phyloP scores from a whole-genome alignment of 2,888 invertebrate species.

The Sussaba pulchella region DNA sequence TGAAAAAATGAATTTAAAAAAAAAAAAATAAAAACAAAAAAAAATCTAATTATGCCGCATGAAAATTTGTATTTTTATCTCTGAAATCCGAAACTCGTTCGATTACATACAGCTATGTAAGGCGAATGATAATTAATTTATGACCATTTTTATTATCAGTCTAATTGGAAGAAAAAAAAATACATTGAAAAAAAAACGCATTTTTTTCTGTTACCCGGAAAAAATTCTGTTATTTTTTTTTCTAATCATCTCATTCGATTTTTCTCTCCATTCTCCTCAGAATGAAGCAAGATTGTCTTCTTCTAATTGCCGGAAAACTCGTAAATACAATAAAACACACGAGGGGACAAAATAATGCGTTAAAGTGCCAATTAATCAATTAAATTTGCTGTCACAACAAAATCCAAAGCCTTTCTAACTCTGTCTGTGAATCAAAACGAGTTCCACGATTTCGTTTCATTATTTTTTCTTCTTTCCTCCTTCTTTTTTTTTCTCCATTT shows the following conservation, averaged over 20 bases:
- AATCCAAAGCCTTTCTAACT: too few relatives aligned
- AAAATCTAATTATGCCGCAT: too few relatives aligned
- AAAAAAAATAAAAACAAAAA: too few relatives aligned
- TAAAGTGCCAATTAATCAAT: slow-evolving; percentile 75
- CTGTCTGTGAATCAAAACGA: slow-evolving; percentile 74
- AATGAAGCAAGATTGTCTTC: too few relatives aligned
- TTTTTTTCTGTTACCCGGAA: slow-evolving; percentile 68
- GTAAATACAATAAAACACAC: slow-evolving; percentile 79
- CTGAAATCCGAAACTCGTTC: too few relatives aligned
- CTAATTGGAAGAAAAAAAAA: too few relatives aligned
- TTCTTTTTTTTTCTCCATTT: neutral
- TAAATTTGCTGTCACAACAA: slow-evolving; percentile 70
- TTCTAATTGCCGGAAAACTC: slow-evolving; percentile 77
- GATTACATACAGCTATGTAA: too few relatives aligned
- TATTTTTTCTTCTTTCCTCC: neutral
- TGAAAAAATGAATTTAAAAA: too few relatives aligned
- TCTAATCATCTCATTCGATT: slow-evolving; percentile 40
- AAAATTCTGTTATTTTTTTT: slow-evolving; percentile 38
- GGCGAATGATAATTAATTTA: too few relatives aligned
- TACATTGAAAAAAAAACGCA: too few relatives aligned
- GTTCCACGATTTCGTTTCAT: slow-evolving; percentile 69
- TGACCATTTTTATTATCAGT: too few relatives aligned
- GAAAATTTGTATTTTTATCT: too few relatives aligned
- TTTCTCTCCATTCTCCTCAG: slow-evolving; percentile 58
- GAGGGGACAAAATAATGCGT: slow-evolving; percentile 76